These are phyloP conservation scores for Lophotriccus pileatus DNA, from an alignment of 2,797 vertebrate genomes.

Conservation along the genomic window DNA sequence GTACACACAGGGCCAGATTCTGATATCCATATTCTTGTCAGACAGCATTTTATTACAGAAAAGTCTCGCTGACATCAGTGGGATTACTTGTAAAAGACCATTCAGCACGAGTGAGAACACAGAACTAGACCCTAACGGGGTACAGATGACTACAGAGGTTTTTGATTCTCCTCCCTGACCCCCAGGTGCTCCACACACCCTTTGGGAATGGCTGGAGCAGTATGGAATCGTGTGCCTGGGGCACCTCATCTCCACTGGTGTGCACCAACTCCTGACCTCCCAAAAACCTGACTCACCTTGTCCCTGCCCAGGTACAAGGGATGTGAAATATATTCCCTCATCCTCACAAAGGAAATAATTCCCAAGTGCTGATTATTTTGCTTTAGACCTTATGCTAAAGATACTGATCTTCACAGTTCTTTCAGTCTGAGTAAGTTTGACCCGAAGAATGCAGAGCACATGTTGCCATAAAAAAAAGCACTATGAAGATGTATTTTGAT, in stretches of 20 bases:
- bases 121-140: background rate
- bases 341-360: background rate
- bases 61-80: slow-evolving; percentile 51
- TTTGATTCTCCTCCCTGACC: background rate
- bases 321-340: background rate
- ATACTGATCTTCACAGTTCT: background rate
- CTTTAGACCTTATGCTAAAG: background rate
- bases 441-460: background rate
- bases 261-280: background rate
- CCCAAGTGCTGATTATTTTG: background rate
- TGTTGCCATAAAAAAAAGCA: background rate
- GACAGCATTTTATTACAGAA: slow-evolving; percentile 52
- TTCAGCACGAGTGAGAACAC: background rate
- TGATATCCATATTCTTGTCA: slow-evolving; percentile 63
- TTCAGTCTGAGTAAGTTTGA: background rate
- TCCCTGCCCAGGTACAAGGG: background rate
- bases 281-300: background rate
- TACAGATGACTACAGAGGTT: background rate
- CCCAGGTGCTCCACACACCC: background rate
- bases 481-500: background rate
- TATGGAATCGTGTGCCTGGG: background rate
- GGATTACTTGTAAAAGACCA: slow-evolving; percentile 51
- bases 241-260: background rate
- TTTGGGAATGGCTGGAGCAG: background rate
- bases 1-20: slow-evolving; percentile 48